phyloP scores from a whole-genome alignment of 2,888 invertebrate species.

The Hirtodrosophila histrioides region DNA sequence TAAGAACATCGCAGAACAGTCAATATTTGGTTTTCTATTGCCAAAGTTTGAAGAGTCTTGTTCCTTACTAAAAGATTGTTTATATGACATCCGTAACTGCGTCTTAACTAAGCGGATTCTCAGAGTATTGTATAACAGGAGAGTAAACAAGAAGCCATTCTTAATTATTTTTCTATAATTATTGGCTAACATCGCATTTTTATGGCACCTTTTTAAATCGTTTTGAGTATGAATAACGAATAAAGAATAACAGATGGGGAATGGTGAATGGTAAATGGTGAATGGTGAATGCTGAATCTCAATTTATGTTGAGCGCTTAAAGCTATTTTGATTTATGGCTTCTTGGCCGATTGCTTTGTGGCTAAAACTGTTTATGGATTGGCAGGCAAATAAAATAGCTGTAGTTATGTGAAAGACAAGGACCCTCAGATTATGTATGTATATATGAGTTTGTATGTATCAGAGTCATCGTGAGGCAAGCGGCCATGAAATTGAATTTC shows the following conservation, averaged over 20 bases:
- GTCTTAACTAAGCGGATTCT: no score
- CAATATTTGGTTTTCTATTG: no score
- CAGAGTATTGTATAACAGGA: no score
- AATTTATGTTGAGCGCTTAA: constrained; percentile 53
- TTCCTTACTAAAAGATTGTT: no score
- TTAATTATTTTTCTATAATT: not conserved
- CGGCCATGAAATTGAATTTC: constrained; percentile 31
- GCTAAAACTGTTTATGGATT: constrained; percentile 44
- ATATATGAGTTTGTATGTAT: not conserved
- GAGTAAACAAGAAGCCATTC: no score
- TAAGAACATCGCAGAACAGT: no score
- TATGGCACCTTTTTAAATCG: constrained; percentile 7
- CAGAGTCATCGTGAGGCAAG: constrained; percentile 12
- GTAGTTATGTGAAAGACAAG: constrained; percentile 5
- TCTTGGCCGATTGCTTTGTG: constrained; percentile 35
- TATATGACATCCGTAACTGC: no score
- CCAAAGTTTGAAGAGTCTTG: no score
- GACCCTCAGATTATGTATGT: constrained; percentile 1
- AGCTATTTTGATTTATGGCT: constrained; percentile 68
- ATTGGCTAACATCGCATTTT: constrained; percentile 11
- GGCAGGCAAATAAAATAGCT: constrained; percentile 27
- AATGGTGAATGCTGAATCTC: not conserved
- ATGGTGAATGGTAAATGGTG: no score
- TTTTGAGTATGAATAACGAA: not conserved
- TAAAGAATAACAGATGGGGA: no score